A percentile compares a stretch with the other conserved stretches of the same genome.
phyloP scores from a whole-genome alignment of 2,888 invertebrate species.

The Agrochola circellaris region DNA sequence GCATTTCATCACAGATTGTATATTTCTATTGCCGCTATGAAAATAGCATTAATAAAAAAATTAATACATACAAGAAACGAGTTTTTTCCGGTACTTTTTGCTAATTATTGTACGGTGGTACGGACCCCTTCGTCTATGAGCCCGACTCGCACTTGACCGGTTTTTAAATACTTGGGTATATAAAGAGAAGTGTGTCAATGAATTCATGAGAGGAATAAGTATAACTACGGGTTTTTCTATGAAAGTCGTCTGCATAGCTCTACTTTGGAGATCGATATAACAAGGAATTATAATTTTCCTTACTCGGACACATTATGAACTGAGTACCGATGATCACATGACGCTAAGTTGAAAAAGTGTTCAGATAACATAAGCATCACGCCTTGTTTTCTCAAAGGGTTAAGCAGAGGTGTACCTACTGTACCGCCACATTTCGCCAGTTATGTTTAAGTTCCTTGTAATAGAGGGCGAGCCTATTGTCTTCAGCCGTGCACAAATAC shows the following conservation, averaged over 20 bases:
- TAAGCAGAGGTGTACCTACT: not conserved
- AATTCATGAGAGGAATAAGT: not conserved
- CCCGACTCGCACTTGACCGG: no score
- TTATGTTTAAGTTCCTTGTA: not conserved
- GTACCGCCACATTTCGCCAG: not conserved
- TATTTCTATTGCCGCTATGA: no score
- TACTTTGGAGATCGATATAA: conserved; percentile 4
- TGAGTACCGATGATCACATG: not conserved
- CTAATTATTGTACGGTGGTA: no score
- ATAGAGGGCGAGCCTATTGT: not conserved
- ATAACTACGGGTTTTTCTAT: not conserved
- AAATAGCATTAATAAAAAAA: no score
- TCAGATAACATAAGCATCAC: not conserved
- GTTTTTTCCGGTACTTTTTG: no score
- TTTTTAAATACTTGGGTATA: not conserved
- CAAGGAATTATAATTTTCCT: not conserved
- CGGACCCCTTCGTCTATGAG: no score
- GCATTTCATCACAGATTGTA: no score
- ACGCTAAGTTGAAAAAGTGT: not conserved
- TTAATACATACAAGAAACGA: no score
- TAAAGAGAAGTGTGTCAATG: not conserved
- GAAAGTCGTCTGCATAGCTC: not conserved
- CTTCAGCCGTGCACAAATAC: not conserved
- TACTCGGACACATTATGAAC: not conserved
- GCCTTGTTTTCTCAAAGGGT: not conserved